Evolutionary conservation across 2,797 vertebrate genomes (phyloP), one percentile per base, ranked within the genome.

Genomic region (Poeciliopsis paucimaculata): DNA sequence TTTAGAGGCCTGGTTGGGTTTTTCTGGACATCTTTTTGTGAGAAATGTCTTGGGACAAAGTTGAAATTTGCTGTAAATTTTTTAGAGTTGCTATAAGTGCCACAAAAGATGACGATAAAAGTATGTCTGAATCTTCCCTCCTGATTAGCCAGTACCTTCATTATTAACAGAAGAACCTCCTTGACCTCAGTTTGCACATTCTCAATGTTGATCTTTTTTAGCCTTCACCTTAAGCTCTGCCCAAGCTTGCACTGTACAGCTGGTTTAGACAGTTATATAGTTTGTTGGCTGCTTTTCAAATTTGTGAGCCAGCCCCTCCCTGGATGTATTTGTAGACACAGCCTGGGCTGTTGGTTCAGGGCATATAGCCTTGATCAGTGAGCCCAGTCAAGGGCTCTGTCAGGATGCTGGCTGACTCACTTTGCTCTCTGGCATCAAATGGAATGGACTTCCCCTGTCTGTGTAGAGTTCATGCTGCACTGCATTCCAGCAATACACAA

Each of bases 351-450:
- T 49, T 78, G 45, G 73, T 79, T 76, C 68, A 76, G 51, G 71
- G 71, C 74, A 77, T 71, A 71, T 75, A 81, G 70, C 73, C 75
- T 83, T 88, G 84, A 86, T 82, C 83, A 85, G 82, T 77, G 72
- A 46, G 81, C 74, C 73, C 34, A 76, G 77, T 83, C 84, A 84
- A 86, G 86, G 81, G 57, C 53, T 79, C 79, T 90, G 82, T 89
- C 84, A 86, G 80, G 88, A 90, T 86, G 78, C 82, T 84, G 86
- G 82, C 86, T 87, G 87, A 89, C 85, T 85, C 39, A 51, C 88
- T 84, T 72, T 78, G 82, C 85, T 87, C 85, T 90, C 82, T 89
- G 86, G 80, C 86, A 89, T 86, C 49, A 47, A 8, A 10, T 83
- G 76, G 75, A 84, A 79, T 60, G 46, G 76, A 81, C 84, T 89